phyloP scores from a whole-genome alignment of 2,113 vertebrate species.

The Scartelaos histophorus region DNA sequence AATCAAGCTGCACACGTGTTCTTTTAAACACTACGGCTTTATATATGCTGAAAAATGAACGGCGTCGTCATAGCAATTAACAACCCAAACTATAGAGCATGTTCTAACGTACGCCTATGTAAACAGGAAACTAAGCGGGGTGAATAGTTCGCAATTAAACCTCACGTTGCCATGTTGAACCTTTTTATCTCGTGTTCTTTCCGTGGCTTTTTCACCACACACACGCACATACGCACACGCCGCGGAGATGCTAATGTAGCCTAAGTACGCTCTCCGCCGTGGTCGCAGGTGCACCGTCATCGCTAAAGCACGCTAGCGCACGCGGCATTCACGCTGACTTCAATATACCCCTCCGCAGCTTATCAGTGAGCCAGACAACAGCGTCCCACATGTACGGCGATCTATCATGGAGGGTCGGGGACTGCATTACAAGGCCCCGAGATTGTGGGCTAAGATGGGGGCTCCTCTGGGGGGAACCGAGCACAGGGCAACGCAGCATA shows the following conservation, averaged over 20 bases:
- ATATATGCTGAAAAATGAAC: no score
- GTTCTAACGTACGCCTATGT: no score
- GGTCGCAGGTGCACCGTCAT: neutral
- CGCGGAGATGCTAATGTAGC: slow-evolving; percentile 22
- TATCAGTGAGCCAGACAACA: slow-evolving; percentile 71
- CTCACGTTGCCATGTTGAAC: neutral
- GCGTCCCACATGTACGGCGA: slow-evolving; percentile 60
- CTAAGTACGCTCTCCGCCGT: neutral
- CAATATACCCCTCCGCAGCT: slow-evolving; percentile 31
- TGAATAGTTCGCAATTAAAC: no score
- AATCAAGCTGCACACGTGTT: no score
- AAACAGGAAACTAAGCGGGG: no score
- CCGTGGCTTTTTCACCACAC: neutral
- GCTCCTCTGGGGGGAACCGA: slow-evolving; percentile 50
- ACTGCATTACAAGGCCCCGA: slow-evolving; percentile 71
- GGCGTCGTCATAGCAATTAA: no score
- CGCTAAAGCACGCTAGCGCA: slow-evolving; percentile 8
- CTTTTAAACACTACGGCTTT: no score
- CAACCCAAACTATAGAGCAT: no score
- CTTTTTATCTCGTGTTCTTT: neutral
- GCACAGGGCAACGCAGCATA: slow-evolving; percentile 58
- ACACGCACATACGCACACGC: slow-evolving; percentile 4
- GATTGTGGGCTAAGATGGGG: slow-evolving; percentile 67
- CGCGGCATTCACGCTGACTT: neutral
- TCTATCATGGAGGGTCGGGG: slow-evolving; percentile 68